Base-by-base conservation (phyloP, 2,888 invertebrate species). In the Dastarcus helophoroides region DNA sequence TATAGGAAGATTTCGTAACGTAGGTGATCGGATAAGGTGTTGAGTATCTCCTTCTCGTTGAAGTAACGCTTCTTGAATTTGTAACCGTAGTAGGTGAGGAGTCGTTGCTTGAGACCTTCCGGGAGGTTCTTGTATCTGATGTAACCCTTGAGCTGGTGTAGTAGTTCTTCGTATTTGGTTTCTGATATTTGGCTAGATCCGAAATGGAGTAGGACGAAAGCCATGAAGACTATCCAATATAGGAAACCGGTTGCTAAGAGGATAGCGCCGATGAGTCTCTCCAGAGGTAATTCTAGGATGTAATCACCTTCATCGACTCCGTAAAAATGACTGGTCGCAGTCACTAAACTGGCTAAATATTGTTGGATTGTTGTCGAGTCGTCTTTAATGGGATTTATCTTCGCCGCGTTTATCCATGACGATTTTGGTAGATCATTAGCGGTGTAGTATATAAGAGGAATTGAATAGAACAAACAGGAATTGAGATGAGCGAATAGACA, bases 61-160 rank as follows among this genome's bases (percentile, higher is more conserved):
- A 67, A 72, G 40, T 67, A 71, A 15, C 56, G 55, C 33, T 64
- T 64, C 39, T 66, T 66, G 42, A 63, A 72, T 28, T 60, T 60
- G 46, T 67, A 67, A 29, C 63, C 58, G 43, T 70, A 71, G 44
- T 67, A 70, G 4, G 55, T 53, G 3, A 61, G 46, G 4, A 73
- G 53, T 4, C 66, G 60, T 17, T 59, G 50, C 43, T 62, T 60
- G 9, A 71, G 45, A 5, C 51, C 37, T 8, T 47, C 37, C 0
- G 71, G 67, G n/a, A 71, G 56, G 37, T 66, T 64, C 42, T 68
- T 68, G 26, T 65, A 61, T 3, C 49, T 51, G 58, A 69, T 68
- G 42, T 69, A 73, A 33, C 66, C 64, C 51, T 64, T 54, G 8
- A 59, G 40, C 47, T 67, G 66, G 31, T 63, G 58, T 42, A 67